These are phyloP conservation scores for Omphaloscelis lunosa DNA, from an alignment of 2,888 invertebrate genomes.

Conservation along the genomic window DNA sequence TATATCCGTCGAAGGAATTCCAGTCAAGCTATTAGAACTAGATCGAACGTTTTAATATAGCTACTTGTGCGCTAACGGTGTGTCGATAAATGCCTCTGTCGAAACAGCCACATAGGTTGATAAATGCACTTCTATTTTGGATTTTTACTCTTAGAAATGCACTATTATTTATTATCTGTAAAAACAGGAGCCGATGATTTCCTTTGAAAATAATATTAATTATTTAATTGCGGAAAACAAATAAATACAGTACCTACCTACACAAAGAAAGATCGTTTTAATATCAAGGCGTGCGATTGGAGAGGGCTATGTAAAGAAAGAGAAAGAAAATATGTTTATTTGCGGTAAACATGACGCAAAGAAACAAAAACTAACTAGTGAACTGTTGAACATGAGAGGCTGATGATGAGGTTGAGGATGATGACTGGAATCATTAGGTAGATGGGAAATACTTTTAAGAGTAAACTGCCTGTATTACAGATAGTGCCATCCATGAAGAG, in stretches of 20 bases:
- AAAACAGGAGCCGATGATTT: conserved; percentile 7
- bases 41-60: conserved; percentile 48
- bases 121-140: conserved; percentile 45
- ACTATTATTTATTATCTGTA: conserved; percentile 16
- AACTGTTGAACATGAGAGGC: background rate
- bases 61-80: conserved; percentile 28
- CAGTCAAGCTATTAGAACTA: conserved; percentile 42
- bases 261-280: background rate
- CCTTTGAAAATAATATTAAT: background rate
- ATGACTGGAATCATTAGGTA: too few species aligned
- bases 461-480: background rate
- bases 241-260: too few species aligned
- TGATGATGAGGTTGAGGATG: too few species aligned
- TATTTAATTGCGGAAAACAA: too few species aligned
- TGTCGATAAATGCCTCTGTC: conserved; percentile 54
- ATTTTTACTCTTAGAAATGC: conserved; percentile 14
- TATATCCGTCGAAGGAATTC: conserved; percentile 50
- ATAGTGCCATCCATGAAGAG: too few species aligned
- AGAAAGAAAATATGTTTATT: too few species aligned
- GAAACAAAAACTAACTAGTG: background rate
- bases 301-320: too few species aligned
- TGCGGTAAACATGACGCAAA: too few species aligned
- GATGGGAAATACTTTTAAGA: background rate
- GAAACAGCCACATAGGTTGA: conserved; percentile 42
- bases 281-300: background rate